These are phyloP conservation scores for Aptenodytes forsteri DNA, from an alignment of 2,113 vertebrate species.

Conservation along the genomic window DNA sequence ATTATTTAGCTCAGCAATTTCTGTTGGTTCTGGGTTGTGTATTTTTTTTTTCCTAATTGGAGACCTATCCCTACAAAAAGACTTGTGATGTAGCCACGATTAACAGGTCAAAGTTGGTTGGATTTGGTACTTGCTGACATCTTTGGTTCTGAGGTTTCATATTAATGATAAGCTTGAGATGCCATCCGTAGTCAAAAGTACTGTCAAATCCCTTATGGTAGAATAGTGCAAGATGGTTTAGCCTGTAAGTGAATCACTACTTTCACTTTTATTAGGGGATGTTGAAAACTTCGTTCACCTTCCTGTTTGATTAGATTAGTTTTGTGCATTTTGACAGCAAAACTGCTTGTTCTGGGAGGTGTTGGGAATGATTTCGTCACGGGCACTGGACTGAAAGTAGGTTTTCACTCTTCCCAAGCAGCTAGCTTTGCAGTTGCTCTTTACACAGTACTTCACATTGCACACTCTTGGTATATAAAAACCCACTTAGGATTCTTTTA, in stretches of 20 bases:
- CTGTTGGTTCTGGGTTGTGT: background rate
- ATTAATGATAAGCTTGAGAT: background rate
- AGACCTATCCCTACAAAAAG: background rate
- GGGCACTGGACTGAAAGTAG: background rate
- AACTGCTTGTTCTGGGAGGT: background rate
- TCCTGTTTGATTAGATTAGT: background rate
- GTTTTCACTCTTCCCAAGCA: background rate
- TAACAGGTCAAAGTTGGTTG: background rate
- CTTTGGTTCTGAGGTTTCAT: background rate
- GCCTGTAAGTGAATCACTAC: background rate
- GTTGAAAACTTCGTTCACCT: background rate
- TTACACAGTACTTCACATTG: background rate
- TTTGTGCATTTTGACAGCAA: conserved; percentile 3
- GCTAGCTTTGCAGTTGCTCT: background rate
- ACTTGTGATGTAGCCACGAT: background rate
- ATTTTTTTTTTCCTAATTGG: background rate
- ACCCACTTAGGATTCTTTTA: background rate
- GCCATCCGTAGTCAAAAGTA: background rate
- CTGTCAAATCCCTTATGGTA: background rate
- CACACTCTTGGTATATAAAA: background rate
- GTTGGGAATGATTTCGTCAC: background rate
- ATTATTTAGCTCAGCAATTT: background rate
- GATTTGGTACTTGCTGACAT: background rate
- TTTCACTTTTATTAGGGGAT: background rate
- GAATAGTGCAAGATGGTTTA: background rate